These are phyloP conservation scores for Xestia xanthographa DNA, from an alignment of 2,888 invertebrate species.

Conservation along the genomic window DNA sequence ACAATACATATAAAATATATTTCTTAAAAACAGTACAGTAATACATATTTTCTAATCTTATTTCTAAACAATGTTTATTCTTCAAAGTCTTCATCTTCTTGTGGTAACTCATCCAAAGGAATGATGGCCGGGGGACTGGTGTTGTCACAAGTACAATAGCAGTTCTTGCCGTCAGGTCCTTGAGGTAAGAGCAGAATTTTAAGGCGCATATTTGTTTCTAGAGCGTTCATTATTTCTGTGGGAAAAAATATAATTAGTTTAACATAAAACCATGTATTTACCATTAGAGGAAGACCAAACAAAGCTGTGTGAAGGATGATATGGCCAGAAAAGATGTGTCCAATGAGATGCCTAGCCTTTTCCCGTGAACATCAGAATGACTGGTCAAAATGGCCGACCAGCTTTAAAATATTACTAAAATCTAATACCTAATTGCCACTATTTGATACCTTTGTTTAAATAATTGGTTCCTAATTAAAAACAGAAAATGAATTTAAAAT, in stretches of 20 bases:
- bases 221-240: constrained; percentile 76
- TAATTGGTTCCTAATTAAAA: no score
- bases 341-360: no score
- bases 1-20: constrained; percentile 11
- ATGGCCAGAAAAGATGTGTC: no score
- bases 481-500: no score
- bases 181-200: constrained; percentile 76
- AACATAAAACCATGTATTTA: no score
- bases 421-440: no score
- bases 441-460: no score
- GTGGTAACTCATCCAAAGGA: constrained; percentile 63
- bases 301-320: no score
- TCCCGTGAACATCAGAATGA: no score
- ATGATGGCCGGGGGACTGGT: constrained; percentile 70
- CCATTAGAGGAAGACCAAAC: no score
- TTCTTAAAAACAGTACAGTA: constrained; percentile 11
- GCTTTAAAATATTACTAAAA: no score
- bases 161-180: constrained; percentile 74
- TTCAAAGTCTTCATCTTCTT: constrained; percentile 16
- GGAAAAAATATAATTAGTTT: constrained; percentile 11
- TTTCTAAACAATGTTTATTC: neutral
- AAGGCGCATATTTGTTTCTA: constrained; percentile 74
- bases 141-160: constrained; percentile 79
- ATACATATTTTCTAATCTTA: constrained; percentile 27
- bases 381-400: no score